Evolutionary conservation across 1,140 invertebrate species (phyloP).

Genomic region (Druon quercuslanigerum): DNA sequence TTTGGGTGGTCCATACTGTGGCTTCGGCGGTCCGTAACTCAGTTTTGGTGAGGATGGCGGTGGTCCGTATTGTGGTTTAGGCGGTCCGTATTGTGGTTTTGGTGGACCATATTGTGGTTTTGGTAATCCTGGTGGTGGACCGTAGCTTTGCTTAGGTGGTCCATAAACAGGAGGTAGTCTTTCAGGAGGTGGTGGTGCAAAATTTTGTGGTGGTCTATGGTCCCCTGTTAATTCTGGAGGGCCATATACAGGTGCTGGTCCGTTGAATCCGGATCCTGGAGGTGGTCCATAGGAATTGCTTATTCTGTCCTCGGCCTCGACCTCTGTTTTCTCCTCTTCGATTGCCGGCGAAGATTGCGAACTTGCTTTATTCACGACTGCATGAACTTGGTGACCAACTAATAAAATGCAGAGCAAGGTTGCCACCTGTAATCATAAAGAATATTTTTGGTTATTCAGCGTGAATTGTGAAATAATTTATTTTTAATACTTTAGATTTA

Average conservation of each 20-base stretch:
- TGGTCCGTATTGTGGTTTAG: conserved; percentile 45
- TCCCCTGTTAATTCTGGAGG: conserved; percentile 67
- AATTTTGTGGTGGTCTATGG: conserved; percentile 68
- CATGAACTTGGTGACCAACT: conserved; percentile 53
- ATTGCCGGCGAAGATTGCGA: conserved; percentile 46
- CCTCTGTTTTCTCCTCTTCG: conserved; percentile 51
- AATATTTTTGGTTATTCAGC: not conserved
- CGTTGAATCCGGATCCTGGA: conserved; percentile 53
- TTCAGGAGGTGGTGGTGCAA: conserved; percentile 66
- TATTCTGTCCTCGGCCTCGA: conserved; percentile 67
- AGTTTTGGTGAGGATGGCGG: not conserved
- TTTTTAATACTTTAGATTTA: no score
- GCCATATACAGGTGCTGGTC: conserved; percentile 71
- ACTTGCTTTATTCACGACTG: conserved; percentile 65
- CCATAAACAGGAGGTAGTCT: conserved; percentile 68
- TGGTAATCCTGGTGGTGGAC: conserved; percentile 64
- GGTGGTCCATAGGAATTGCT: conserved; percentile 70
- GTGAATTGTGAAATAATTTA: no score
- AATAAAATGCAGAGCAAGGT: conserved; percentile 60
- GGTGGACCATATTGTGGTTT: conserved; percentile 50
- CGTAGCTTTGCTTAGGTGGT: conserved; percentile 68
- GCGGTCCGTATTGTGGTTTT: conserved; percentile 45
- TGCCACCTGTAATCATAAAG: conserved; percentile 62
- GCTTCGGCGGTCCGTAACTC: conserved; percentile 66
- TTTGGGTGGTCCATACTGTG: conserved; percentile 73